Percentiles rank a stretch among this genome's conserved stretches.
phyloP scores from a whole-genome alignment of 2,888 invertebrate genomes.

The Seira sanloemensis region DNA sequence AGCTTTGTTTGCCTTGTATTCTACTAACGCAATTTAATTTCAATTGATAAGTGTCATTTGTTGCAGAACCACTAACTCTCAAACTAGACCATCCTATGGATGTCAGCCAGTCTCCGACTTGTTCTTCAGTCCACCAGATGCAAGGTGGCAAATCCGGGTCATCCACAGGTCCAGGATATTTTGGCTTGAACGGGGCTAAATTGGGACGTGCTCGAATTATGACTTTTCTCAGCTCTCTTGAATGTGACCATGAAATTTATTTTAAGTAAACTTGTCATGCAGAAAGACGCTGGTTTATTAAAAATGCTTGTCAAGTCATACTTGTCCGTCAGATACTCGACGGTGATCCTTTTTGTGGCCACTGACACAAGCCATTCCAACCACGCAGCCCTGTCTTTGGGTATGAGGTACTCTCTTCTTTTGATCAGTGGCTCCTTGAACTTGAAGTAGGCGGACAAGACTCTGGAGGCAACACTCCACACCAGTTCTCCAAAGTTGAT shows the following conservation, averaged over 20 bases:
- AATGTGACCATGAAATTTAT: background rate
- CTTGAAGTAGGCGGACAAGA: constrained; percentile 53
- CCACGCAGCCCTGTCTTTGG: constrained; percentile 66
- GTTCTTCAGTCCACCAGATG: constrained; percentile 60
- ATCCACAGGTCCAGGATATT: background rate
- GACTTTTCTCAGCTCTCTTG: constrained; percentile 65
- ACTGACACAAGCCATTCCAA: constrained; percentile 62
- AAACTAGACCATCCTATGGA: constrained; percentile 59
- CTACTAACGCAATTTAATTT: background rate
- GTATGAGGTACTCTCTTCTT: constrained; percentile 46
- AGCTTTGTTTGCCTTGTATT: background rate
- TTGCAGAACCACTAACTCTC: constrained; percentile 28
- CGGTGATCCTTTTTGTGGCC: constrained; percentile 34
- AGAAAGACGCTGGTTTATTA: too few relatives aligned
- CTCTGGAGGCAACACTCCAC: background rate
- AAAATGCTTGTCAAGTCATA: too few relatives aligned
- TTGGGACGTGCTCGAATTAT: constrained; percentile 62
- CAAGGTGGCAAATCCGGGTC: constrained; percentile 68
- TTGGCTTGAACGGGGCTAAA: constrained; percentile 35
- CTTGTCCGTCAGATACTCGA: constrained; percentile 66
- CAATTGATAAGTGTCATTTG: constrained; percentile 26
- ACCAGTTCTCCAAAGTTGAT: background rate
- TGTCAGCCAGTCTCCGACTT: constrained; percentile 67
- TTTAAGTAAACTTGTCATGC: constrained; percentile 13
- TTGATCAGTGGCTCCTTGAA: constrained; percentile 47